Conservation (phyloP, 2,888 invertebrate species). For the Embidobia sp. region DNA sequence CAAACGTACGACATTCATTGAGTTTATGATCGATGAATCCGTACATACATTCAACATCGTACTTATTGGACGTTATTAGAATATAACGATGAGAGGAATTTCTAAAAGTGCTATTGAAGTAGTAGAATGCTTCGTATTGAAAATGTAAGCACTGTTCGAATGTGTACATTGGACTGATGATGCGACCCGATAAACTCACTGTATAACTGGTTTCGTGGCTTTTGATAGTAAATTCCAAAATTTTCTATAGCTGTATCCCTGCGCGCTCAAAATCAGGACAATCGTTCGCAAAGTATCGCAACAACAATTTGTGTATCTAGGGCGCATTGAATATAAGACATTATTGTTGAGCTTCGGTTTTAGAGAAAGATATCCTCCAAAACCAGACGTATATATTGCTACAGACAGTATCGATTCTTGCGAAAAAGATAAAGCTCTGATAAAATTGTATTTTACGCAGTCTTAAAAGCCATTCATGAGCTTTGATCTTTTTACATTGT, state of each 20-base stretch:
- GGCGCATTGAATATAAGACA: conserved; percentile 14
- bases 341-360: conserved; percentile 4
- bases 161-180: not conserved
- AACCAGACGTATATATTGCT: conserved; percentile 12
- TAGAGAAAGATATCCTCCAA: conserved; percentile 2
- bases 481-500: conserved; percentile 9
- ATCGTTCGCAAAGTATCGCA: conserved; percentile 2
- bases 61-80: conserved; percentile 82
- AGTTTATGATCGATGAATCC: conserved; percentile 72
- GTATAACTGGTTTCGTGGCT: not conserved
- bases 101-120: conserved; percentile 86
- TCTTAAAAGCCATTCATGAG: conserved; percentile 12
- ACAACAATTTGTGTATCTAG: conserved; percentile 9
- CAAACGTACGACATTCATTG: no score
- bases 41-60: conserved; percentile 79
- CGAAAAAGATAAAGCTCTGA: conserved; percentile 5
- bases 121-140: conserved; percentile 86
- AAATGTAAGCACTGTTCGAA: conserved; percentile 79
- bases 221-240: conserved; percentile 3
- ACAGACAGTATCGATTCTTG: conserved; percentile 1
- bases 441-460: conserved; percentile 5
- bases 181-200: conserved; percentile 4
- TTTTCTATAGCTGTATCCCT: not conserved
- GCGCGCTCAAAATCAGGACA: not conserved
- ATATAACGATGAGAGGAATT: conserved; percentile 84